These are phyloP conservation scores for Rhizomys pruinosus DNA, from an alignment of 2,113 vertebrate genomes.

Conservation along the genomic window DNA sequence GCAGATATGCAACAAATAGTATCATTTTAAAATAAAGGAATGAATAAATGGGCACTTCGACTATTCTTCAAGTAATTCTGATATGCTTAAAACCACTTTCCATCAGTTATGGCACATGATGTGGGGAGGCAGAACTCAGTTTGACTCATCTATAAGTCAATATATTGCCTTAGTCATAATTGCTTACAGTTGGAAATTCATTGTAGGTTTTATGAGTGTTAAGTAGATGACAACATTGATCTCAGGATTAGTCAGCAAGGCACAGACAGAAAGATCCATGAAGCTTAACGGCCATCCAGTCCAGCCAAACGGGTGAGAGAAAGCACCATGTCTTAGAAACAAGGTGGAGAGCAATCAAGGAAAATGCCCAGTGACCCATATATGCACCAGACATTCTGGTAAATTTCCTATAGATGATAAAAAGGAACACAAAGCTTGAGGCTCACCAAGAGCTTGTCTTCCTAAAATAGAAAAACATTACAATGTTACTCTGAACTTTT, in stretches of 20 bases:
- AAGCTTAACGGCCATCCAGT: no score
- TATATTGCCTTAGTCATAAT: neutral
- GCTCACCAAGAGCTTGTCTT: neutral
- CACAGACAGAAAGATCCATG: neutral
- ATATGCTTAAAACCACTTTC: neutral
- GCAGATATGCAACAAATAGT: neutral
- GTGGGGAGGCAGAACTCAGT: neutral
- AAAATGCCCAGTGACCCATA: neutral
- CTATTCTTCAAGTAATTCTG: constrained; percentile 12
- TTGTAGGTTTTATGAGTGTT: neutral
- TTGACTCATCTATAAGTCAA: neutral
- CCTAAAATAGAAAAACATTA: neutral
- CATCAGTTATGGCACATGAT: neutral
- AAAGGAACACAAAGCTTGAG: constrained; percentile 6
- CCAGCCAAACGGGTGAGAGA: neutral
- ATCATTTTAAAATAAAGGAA: constrained; percentile 33
- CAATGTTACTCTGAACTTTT: neutral
- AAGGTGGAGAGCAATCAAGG: neutral
- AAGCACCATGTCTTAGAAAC: neutral
- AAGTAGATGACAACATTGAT: neutral
- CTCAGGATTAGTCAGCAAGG: neutral
- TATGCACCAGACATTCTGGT: neutral
- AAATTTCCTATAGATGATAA: neutral
- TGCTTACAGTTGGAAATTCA: neutral
- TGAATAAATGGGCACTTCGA: neutral